These are phyloP conservation scores for mouse (Mus musculus) DNA, from an alignment of 2,113 vertebrate species.

Conservation along the genomic window GRCm39 chr14:69302001-69302500, in stretches of 20 bases:
- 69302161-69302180: background rate
- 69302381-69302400: background rate
- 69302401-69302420: background rate
- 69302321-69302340: background rate
- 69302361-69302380: background rate
- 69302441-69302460: background rate
- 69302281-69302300: background rate
- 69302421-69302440: background rate
- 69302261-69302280: background rate
- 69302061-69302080: background rate
- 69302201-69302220: background rate
- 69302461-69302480: background rate
- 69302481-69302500: background rate
- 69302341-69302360: background rate
- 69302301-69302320: background rate
- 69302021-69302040: background rate
- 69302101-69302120: background rate
- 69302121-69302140: background rate
- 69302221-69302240: background rate
- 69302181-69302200: constrained; percentile 36
- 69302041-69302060: background rate
- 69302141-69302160: background rate
- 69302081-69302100: background rate
- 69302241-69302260: background rate
- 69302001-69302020: background rate